Evolutionary conservation across 2,797 vertebrate species (phyloP).

Genomic region (Falco concolor): DNA sequence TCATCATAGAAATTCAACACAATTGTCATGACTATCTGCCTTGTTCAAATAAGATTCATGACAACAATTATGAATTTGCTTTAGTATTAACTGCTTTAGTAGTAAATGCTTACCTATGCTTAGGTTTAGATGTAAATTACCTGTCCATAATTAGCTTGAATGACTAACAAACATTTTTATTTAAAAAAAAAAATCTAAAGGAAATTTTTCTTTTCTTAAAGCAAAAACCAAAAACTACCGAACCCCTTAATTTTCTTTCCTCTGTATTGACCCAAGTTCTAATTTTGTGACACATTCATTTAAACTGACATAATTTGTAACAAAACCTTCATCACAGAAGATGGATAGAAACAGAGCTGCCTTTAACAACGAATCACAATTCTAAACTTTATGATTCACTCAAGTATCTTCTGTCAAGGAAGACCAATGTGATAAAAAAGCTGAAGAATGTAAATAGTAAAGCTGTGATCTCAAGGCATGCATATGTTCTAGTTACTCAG

Average conservation of each 20-base stretch:
- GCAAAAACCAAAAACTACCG: neutral
- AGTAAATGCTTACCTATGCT: neutral
- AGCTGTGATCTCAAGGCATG: neutral
- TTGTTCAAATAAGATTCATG: neutral
- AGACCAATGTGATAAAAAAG: neutral
- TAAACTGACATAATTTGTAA: neutral
- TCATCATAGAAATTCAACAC: neutral
- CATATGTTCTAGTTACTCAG: neutral
- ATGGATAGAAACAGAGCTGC: conserved; percentile 23
- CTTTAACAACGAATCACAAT: conserved; percentile 16
- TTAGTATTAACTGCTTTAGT: neutral
- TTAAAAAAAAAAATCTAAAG: neutral
- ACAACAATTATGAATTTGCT: neutral
- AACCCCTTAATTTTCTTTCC: neutral
- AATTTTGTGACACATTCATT: neutral
- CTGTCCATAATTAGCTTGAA: neutral
- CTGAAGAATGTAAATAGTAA: neutral
- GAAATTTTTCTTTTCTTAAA: neutral
- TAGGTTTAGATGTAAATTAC: neutral
- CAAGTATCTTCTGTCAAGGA: neutral
- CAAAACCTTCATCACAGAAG: neutral
- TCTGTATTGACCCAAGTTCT: neutral
- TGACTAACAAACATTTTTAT: neutral
- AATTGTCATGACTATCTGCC: neutral
- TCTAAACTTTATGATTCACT: neutral